Evolutionary conservation across 2,113 vertebrate species (phyloP), one percentile per base, ranked within the genome.

Genomic region (Ochotona princeps): DNA sequence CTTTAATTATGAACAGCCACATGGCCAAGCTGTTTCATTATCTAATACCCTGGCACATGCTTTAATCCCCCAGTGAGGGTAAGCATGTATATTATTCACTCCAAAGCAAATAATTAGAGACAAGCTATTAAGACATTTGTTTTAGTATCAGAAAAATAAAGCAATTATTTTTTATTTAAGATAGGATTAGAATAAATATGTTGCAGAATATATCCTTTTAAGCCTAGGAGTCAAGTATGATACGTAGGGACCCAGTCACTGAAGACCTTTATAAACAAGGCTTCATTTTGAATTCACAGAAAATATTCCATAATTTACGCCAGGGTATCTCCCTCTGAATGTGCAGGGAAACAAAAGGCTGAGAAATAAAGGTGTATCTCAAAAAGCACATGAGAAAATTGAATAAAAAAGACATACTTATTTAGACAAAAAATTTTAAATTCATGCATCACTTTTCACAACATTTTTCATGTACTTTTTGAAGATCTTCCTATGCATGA

Each of bases 61-160:
- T 44, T 75, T 69, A 63, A 25, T 35, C 12, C 20, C 65, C 17
- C 54, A 82, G 76, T 66, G 25, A 74, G 90, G 94, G 72, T 28
- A 94, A 83, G 14, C 20, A 89, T 20, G 49, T 63, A 66, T 47
- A 44, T 44, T 8, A 81, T 83, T 4, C 20, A 25, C 35, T 61
- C 35, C 65, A 86, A 28, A 72, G 51, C 30, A 79, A 82, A 75
- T 18, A 87, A 76, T 44, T 26, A 61, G 51, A 88, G 17, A 61
- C 20, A 26, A 88, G 61, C 21, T 38, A 13, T 3, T 38, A 44
- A 63, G 51, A 76, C 4, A 63, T 35, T 44, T 63, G 18, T 26
- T 76, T 84, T 13, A 70, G 21, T 69, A 94, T 78, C 35, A 91
- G 70, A 95, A 95, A 95, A 84, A 79, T 69, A 63, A 87, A 72